Evolutionary conservation across 2,797 vertebrate species (phyloP).

Genomic region (Oreochromis grahami): DNA sequence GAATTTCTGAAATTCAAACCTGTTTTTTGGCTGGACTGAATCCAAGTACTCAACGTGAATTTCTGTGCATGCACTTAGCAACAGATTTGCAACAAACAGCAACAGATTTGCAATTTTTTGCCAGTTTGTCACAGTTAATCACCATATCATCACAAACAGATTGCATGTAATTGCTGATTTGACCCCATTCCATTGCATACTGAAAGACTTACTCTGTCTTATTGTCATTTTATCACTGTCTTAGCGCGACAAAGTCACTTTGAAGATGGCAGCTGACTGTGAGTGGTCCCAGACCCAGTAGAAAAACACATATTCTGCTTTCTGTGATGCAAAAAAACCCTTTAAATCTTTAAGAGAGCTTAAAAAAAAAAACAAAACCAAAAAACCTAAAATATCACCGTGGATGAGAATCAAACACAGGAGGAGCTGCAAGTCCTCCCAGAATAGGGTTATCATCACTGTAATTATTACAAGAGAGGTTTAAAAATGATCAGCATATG

Average conservation of each 20-base stretch:
- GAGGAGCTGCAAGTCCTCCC: background rate
- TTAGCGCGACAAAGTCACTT: background rate
- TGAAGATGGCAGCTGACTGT: background rate
- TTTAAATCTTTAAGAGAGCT: background rate
- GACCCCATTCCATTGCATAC: background rate
- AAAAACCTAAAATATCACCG: background rate
- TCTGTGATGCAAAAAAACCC: background rate
- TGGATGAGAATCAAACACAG: background rate
- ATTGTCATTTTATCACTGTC: background rate
- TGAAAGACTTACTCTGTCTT: background rate
- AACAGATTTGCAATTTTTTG: background rate
- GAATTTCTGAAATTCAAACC: background rate
- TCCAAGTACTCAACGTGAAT: background rate
- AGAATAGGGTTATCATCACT: background rate
- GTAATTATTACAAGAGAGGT: background rate
- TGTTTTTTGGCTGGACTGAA: background rate
- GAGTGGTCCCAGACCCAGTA: background rate
- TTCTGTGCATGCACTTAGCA: background rate
- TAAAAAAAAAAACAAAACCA: background rate
- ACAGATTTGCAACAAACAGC: background rate
- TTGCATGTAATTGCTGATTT: background rate
- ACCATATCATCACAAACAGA: background rate
- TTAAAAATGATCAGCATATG: background rate
- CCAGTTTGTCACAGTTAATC: background rate
- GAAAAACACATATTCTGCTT: background rate